phyloP scores from a whole-genome alignment of 2,113 vertebrate genomes.

The Physeter macrocephalus region DNA sequence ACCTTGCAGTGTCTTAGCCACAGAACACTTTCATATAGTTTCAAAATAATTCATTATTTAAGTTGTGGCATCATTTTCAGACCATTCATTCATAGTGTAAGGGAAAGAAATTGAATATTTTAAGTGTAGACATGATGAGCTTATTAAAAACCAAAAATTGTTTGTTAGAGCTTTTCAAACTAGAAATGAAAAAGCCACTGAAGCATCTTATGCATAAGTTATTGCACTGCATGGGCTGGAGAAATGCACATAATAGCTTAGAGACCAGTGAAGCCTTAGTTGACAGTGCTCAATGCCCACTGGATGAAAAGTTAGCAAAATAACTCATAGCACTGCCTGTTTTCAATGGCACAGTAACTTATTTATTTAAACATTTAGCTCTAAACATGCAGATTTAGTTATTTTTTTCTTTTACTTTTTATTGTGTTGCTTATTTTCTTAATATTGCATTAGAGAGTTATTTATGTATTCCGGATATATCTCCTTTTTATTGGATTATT shows the following conservation, averaged over 20 bases:
- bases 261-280: constrained; percentile 23
- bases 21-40: background rate
- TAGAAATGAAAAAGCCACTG: constrained; percentile 16
- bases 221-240: background rate
- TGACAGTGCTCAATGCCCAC: background rate
- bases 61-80: constrained; percentile 38
- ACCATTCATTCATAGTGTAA: background rate
- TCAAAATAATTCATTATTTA: constrained; percentile 34
- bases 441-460: background rate
- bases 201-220: background rate
- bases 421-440: background rate
- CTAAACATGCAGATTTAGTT: background rate
- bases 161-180: constrained; percentile 34
- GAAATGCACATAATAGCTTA: background rate
- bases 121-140: constrained; percentile 16
- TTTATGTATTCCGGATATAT: background rate
- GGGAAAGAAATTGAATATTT: constrained; percentile 9
- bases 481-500: background rate
- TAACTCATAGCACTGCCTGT: background rate
- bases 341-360: background rate
- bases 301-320: constrained; percentile 41
- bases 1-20: background rate
- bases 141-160: constrained; percentile 2
- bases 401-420: background rate
- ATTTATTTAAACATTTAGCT: constrained; percentile 5